Evolutionary conservation across 1,140 invertebrate species (phyloP).

Genomic region (Drosophila obscura): DNA sequence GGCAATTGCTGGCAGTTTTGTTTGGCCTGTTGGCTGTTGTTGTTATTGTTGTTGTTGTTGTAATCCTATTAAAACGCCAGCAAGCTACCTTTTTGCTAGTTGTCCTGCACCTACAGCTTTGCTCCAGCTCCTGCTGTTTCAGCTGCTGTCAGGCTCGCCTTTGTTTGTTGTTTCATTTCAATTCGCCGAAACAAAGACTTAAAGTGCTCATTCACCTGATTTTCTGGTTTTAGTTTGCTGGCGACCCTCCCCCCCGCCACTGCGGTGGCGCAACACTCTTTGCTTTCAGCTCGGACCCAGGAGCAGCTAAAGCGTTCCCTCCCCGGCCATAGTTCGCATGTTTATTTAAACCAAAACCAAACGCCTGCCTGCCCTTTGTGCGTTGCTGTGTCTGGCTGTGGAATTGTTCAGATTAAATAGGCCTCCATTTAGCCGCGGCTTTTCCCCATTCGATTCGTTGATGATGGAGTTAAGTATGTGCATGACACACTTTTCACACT

Average conservation of each 20-base stretch:
- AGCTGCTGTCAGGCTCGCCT: constrained; percentile 43
- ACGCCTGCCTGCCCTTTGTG: constrained; percentile 28
- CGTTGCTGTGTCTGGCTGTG: constrained; percentile 24
- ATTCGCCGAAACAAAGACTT: constrained; percentile 79
- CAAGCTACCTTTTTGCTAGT: constrained; percentile 33
- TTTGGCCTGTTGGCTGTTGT: not conserved
- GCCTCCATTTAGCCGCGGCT: constrained; percentile 53
- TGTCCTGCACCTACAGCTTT: constrained; percentile 22
- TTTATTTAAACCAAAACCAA: constrained; percentile 71
- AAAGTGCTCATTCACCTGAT: constrained; percentile 81
- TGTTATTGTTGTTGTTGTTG: constrained; percentile 49
- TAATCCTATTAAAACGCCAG: constrained; percentile 67
- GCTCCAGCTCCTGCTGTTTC: constrained; percentile 22
- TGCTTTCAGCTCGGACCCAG: constrained; percentile 13
- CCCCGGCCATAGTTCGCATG: constrained; percentile 46
- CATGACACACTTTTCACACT: constrained; percentile 33
- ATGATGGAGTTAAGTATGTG: constrained; percentile 11
- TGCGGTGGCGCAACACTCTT: constrained; percentile 42
- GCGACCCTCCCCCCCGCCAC: too few species aligned
- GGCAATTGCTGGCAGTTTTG: constrained; percentile 31
- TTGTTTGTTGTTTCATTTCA: constrained; percentile 80
- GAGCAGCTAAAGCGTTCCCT: not conserved
- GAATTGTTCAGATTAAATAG: constrained; percentile 69
- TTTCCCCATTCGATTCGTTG: constrained; percentile 30
- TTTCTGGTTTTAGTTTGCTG: constrained; percentile 53